Evolutionary conservation across 2,113 vertebrate species (phyloP).

Genomic region (Spermophilus dauricus): DNA sequence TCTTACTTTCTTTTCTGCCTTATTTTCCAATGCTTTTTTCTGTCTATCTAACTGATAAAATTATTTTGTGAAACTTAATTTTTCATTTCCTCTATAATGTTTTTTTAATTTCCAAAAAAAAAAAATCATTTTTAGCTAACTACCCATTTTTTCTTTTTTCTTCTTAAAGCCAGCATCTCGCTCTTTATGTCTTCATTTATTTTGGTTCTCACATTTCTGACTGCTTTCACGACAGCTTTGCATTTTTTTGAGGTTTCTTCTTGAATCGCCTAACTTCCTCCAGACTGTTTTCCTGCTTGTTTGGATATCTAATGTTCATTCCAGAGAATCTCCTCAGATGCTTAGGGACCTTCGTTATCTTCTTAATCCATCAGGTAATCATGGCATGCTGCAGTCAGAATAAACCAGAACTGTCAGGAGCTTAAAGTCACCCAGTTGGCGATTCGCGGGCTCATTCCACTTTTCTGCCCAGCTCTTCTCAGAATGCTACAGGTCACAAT

Average conservation of each 20-base stretch:
- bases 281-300: no score
- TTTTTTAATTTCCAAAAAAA: not conserved
- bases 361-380: no score
- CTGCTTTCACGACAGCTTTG: no score
- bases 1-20: not conserved
- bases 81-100: not conserved
- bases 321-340: no score
- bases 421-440: no score
- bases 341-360: no score
- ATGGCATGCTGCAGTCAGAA: no score
- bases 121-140: not conserved
- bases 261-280: no score
- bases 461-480: not conserved
- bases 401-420: no score
- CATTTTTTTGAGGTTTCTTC: not conserved
- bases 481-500: not conserved
- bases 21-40: not conserved
- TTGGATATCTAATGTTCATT: no score
- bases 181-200: not conserved
- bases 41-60: not conserved
- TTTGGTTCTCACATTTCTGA: not conserved
- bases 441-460: no score
- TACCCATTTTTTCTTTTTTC: not conserved
- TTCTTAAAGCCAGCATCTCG: not conserved
- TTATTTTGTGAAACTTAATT: not conserved